Percentiles rank a stretch among this genome's conserved stretches.
These are phyloP conservation scores for Trichonephila clavata DNA, from an alignment of 1,140 invertebrate genomes.

Conservation along the genomic window DNA sequence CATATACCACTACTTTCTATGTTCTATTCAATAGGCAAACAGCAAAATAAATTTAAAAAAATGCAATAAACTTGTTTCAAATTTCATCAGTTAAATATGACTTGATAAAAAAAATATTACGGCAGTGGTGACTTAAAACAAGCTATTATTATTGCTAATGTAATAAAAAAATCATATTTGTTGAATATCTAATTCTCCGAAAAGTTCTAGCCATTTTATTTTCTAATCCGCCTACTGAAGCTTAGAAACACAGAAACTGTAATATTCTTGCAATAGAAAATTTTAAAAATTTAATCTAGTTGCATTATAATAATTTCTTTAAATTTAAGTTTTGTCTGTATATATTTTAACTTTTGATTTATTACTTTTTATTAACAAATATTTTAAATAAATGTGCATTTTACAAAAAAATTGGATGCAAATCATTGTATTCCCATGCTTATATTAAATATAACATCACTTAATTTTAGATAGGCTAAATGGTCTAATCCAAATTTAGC, in stretches of 20 bases:
- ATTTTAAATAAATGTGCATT: no score
- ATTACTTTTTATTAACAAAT: no score
- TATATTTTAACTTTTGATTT: no score
- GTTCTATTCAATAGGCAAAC: no score
- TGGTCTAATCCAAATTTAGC: no score
- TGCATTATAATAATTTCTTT: not conserved
- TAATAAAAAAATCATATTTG: not conserved
- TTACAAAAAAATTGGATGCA: no score
- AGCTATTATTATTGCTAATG: not conserved
- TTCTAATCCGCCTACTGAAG: not conserved
- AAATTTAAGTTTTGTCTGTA: not conserved
- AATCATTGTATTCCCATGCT: no score
- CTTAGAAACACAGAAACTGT: not conserved
- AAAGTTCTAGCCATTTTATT: not conserved
- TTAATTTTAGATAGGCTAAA: no score
- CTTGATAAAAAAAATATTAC: not conserved
- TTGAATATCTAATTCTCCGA: not conserved
- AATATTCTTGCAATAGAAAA: not conserved
- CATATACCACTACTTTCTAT: no score
- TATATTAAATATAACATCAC: no score
- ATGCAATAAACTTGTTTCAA: no score
- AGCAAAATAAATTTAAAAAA: no score
- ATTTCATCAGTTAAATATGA: not conserved
- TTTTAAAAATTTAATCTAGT: not conserved
- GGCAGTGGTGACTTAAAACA: not conserved